Evolutionary conservation across 2,888 invertebrate species (phyloP), one percentile per base, ranked within the genome.

Genomic region (Pyrrhosoma nymphula): DNA sequence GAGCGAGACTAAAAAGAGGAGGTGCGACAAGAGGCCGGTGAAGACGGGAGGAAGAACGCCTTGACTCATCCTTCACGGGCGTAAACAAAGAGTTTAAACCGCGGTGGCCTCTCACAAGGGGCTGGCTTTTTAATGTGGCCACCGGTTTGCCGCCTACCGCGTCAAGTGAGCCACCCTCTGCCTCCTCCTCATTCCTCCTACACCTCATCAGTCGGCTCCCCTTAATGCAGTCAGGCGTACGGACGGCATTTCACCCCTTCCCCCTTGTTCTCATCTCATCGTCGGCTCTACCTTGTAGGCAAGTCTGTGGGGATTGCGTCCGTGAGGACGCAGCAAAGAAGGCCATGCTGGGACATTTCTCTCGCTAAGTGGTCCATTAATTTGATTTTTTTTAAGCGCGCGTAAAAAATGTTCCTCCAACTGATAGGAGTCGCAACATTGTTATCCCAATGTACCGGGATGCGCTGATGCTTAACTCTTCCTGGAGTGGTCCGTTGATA

Each of bases 81-180:
- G 75, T 93, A 93, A 93, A 93, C 93, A 93, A 93, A 93, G 93
- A 69, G 93, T 75, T 60, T 93, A 69, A 47, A 93, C 93, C 26
- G 63, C 93, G 93, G 93, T 93, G 93, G 93, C 75, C 69, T n/a
- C 47, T 69, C 75, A 16, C 12, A n/a, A 12, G 60, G 16, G 60
- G 39, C 39, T 63, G 60, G 1, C 69, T 39, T 93, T 47, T 69
- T 93, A 69, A 63, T 26, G n/a, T 69, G 93, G 75, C 93, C 93
- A 93, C 93, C 69, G 75, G 93, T 93, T 69, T 63, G 63, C 63
- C 93, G 39, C 69, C 93, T 91, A 35, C 39, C 63, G 63, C 93
- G 69, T 69, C 93, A 93, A 93, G 39, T n/a, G 47, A 23, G 14
- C 56, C 56, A 12, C 69, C 23, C 93, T 35, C 89, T n/a, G 0